Evolutionary conservation across 2,113 vertebrate genomes (phyloP).

Genomic region (Piprites chloris): DNA sequence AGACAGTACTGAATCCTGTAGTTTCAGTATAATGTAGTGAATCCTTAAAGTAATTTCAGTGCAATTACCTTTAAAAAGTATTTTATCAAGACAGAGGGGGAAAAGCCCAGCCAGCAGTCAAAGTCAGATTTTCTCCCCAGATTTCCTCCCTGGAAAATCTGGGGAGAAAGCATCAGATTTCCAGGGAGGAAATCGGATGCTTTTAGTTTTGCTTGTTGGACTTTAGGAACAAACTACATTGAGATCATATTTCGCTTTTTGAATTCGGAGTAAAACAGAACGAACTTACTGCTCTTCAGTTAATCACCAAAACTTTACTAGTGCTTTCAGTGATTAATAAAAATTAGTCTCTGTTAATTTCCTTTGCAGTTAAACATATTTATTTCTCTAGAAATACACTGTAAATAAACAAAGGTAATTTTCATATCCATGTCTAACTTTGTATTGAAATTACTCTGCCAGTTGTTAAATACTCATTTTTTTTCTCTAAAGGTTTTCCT

Average conservation of each 20-base stretch:
- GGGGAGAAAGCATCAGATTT: no score
- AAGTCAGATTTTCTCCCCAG: not conserved
- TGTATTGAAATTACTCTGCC: not conserved
- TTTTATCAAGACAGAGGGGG: not conserved
- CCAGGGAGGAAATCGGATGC: not conserved
- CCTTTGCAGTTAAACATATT: not conserved
- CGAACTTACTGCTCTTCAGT: not conserved
- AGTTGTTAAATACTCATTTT: not conserved
- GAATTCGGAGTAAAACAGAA: not conserved
- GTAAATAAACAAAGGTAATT: not conserved
- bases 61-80: not conserved
- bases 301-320: not conserved
- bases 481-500: not conserved
- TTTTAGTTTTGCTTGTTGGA: not conserved
- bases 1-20: not conserved
- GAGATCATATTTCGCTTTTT: not conserved
- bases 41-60: not conserved
- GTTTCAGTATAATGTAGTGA: not conserved
- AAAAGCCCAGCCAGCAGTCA: fast-evolving
- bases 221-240: not conserved
- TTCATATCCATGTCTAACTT: not conserved
- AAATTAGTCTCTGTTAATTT: not conserved
- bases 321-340: not conserved
- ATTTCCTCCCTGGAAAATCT: no score
- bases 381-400: not conserved